Evolutionary conservation across 2,888 invertebrate genomes (phyloP).

Genomic region (Nemapogon koenigi): DNA sequence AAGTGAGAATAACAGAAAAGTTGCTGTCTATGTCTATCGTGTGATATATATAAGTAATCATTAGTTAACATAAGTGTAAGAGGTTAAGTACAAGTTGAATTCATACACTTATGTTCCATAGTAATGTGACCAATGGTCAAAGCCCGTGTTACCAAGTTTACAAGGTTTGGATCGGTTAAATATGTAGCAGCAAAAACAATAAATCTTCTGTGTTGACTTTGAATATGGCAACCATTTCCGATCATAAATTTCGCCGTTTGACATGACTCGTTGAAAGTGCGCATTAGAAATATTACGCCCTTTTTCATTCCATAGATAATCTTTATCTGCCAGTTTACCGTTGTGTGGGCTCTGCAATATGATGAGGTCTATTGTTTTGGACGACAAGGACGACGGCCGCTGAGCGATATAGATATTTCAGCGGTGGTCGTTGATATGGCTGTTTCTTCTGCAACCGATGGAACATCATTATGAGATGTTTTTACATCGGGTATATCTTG

Average conservation of each 20-base stretch:
- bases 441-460: not conserved
- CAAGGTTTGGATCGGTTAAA: conserved; percentile 4
- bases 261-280: conserved; percentile 4
- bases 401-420: conserved; percentile 3
- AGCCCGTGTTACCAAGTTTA: conserved; percentile 4
- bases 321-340: conserved; percentile 2
- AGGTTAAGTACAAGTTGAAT: no score
- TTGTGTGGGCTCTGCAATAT: conserved; percentile 4
- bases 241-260: conserved; percentile 4
- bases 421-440: not conserved
- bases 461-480: not conserved
- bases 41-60: no score
- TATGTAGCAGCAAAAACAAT: conserved; percentile 6
- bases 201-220: conserved; percentile 1
- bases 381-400: conserved; percentile 3
- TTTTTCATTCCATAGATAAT: conserved; percentile 2
- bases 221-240: conserved; percentile 3
- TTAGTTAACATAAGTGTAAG: no score
- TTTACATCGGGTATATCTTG: conserved; percentile 1
- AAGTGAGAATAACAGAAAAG: no score
- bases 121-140: not conserved
- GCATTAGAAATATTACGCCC: conserved; percentile 2
- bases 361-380: conserved; percentile 5
- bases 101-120: no score
- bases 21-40: no score